Evolutionary conservation across 2,113 vertebrate species (phyloP).

Genomic region (Caretta caretta): DNA sequence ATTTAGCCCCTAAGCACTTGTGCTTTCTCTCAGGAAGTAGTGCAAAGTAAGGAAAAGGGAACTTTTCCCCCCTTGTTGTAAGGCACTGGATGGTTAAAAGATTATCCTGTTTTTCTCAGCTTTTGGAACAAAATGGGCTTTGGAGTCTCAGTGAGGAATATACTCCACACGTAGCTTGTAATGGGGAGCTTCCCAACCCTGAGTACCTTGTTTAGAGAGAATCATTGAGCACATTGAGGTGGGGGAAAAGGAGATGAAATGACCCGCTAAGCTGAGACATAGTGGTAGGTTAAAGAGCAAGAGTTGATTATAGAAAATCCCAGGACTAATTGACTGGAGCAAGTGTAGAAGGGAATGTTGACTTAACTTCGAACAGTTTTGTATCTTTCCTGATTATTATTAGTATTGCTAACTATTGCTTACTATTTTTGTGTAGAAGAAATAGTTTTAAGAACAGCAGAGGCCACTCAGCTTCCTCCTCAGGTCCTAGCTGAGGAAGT

Average conservation of each 20-base stretch:
- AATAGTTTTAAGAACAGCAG: constrained; percentile 85
- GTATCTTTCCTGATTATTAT: constrained; percentile 51
- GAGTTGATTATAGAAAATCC: constrained; percentile 70
- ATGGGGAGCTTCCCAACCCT: constrained; percentile 20
- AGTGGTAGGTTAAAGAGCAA: constrained; percentile 53
- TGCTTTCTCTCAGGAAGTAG: constrained; percentile 40
- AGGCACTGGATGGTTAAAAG: neutral
- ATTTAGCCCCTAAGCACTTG: neutral
- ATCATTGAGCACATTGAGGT: neutral
- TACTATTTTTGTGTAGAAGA: constrained; percentile 77
- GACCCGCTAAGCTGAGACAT: constrained; percentile 68
- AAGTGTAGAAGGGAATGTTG: constrained; percentile 61
- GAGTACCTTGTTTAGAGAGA: constrained; percentile 31
- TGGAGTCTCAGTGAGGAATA: neutral
- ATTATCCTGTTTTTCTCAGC: neutral
- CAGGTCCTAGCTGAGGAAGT: constrained; percentile 90
- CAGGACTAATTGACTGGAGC: constrained; percentile 51
- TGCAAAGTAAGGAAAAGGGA: neutral
- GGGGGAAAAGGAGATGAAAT: neutral
- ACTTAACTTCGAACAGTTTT: constrained; percentile 54
- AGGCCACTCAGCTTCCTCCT: constrained; percentile 86
- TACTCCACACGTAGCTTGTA: neutral
- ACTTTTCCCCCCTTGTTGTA: neutral
- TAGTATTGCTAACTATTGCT: constrained; percentile 64
- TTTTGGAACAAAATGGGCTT: neutral